Percentiles rank a stretch among this genome's conserved stretches.
Conservation (phyloP, 2,113 vertebrate genomes). For the Oreocharis arfaki region DNA sequence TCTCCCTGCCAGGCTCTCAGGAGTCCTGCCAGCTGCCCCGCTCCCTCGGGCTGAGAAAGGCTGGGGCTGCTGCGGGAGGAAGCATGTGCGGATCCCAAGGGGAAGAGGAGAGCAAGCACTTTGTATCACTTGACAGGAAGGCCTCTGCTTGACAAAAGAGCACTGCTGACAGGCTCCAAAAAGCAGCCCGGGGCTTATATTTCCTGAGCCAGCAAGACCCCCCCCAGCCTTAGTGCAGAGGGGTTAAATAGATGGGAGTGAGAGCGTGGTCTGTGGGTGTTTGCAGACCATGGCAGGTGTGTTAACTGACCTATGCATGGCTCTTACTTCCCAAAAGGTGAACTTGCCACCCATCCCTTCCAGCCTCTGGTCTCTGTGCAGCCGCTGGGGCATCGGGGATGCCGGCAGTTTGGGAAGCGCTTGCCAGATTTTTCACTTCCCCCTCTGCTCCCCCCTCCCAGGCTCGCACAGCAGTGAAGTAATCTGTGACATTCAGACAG, state of each 20-base stretch:
- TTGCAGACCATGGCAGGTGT: not conserved
- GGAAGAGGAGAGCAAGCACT: conserved; percentile 45
- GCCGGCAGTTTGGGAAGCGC: not conserved
- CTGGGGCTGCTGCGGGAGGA: not conserved
- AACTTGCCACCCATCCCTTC: not conserved
- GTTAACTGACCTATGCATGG: not conserved
- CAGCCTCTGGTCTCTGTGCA: not conserved
- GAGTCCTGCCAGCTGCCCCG: not conserved
- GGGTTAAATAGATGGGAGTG: not conserved
- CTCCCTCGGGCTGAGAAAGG: conserved; percentile 5
- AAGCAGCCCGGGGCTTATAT: not conserved
- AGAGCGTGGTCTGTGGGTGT: not conserved
- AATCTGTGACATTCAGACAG: conserved; percentile 59
- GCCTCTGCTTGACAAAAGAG: conserved; percentile 52
- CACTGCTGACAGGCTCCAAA: conserved; percentile 37
- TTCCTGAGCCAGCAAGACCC: conserved; percentile 15
- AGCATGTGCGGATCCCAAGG: not conserved
- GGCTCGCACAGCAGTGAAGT: conserved; percentile 7
- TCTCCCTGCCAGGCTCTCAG: not conserved
- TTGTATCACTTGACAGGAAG: conserved; percentile 57
- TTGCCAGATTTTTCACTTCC: not conserved
- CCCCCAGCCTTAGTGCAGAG: not conserved
- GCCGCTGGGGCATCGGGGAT: not conserved
- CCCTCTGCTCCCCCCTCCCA: not conserved
- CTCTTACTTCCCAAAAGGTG: not conserved